A percentile compares a stretch with the other conserved stretches of the same genome.
Evolutionary conservation across 1,140 invertebrate species (phyloP).

Genomic region (Triops cancriformis): DNA sequence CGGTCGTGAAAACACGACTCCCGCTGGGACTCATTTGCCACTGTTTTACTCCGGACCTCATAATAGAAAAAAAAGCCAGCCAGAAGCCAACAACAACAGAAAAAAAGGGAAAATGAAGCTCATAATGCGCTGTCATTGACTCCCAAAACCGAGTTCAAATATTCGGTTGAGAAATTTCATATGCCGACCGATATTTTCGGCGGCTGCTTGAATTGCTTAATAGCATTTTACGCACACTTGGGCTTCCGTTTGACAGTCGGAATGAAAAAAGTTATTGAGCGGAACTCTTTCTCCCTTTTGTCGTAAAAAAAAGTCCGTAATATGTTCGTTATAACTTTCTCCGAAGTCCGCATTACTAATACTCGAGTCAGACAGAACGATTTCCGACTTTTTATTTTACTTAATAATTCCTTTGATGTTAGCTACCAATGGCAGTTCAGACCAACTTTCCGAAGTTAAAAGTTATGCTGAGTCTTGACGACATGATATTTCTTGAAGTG

Average conservation of each 20-base stretch:
- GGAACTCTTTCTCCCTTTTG: too few species aligned
- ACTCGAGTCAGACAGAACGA: too few species aligned
- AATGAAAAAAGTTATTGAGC: too few species aligned
- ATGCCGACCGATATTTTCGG: not conserved
- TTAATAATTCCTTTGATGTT: not conserved
- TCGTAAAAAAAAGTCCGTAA: too few species aligned
- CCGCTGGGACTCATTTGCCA: constrained; percentile 3
- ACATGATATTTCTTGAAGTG: not conserved
- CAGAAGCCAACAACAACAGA: too few species aligned
- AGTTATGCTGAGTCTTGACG: not conserved
- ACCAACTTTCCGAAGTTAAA: not conserved
- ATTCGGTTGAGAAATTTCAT: not conserved
- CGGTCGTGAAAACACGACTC: not conserved
- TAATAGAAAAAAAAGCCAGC: too few species aligned
- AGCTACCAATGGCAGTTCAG: not conserved
- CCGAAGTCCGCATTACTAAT: too few species aligned
- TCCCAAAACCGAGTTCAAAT: not conserved
- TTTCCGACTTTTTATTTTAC: too few species aligned
- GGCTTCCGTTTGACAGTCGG: too few species aligned
- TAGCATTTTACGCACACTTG: too few species aligned
- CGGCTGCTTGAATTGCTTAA: too few species aligned
- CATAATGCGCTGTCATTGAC: not conserved
- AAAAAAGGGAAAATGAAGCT: not conserved
- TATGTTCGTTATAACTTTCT: too few species aligned
- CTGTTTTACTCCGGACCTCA: not conserved